Evolutionary conservation across 2,113 vertebrate genomes (phyloP).

Genomic region (Indicator maculatus): DNA sequence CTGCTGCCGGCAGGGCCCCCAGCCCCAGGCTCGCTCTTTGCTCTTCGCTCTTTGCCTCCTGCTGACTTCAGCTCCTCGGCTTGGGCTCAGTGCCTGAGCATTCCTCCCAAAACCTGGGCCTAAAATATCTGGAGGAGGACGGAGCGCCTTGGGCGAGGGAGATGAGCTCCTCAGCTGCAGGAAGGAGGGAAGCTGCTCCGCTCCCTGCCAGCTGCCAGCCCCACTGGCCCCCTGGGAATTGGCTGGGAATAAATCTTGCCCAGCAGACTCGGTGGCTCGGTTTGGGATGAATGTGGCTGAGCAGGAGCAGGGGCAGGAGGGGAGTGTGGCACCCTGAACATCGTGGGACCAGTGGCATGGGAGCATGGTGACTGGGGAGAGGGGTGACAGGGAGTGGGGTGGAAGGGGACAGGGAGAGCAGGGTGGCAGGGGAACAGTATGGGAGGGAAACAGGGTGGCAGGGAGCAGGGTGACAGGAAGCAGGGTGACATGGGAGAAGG

Average conservation of each 20-base stretch:
- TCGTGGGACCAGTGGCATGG: background rate
- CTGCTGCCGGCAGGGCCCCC: background rate
- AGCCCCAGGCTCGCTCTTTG: conserved; percentile 4
- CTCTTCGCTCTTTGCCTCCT: conserved; percentile 35
- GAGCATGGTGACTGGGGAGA: background rate
- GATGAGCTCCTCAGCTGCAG: conserved; percentile 46
- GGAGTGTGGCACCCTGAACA: background rate
- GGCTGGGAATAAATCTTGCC: background rate
- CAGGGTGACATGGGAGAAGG: background rate
- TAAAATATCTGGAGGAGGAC: conserved; percentile 65
- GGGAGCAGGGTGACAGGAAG: background rate
- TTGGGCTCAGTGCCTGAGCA: conserved; percentile 55
- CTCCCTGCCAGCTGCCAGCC: conserved; percentile 5
- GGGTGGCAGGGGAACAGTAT: background rate
- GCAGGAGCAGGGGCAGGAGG: background rate
- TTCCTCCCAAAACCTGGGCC: conserved; percentile 65
- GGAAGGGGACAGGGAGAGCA: background rate
- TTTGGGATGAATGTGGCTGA: background rate
- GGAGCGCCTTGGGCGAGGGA: conserved; percentile 52
- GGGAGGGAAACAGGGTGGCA: background rate
- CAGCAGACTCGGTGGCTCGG: background rate
- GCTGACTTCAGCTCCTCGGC: conserved; percentile 50
- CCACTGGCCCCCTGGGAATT: background rate
- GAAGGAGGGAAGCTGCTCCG: background rate
- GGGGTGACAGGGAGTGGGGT: background rate